Evolutionary conservation across 92 coral and sea anemone species (phyloP).

Genomic region (Umimayanthus chanpuru): DNA sequence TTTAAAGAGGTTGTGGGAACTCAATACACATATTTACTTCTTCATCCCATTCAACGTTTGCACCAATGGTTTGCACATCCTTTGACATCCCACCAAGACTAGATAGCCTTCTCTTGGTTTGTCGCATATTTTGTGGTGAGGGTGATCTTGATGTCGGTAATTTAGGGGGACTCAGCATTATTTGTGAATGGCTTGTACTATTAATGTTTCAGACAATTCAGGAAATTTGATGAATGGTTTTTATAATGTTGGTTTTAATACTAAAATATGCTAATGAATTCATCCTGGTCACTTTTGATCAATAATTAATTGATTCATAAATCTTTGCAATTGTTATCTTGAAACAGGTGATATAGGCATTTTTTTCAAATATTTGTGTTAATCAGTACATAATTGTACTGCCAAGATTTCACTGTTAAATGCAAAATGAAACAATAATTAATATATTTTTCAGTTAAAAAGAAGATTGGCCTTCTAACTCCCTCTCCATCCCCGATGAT

Average conservation of each 20-base stretch:
- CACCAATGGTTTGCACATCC: slow-evolving; percentile 8
- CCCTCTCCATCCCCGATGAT: too few relatives aligned
- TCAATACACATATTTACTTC: slow-evolving; percentile 10
- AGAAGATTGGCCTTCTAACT: too few relatives aligned
- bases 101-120: slow-evolving; percentile 14
- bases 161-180: slow-evolving; percentile 24
- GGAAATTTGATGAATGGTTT: background rate
- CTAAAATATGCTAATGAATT: slow-evolving; percentile 15
- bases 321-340: background rate
- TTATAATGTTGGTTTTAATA: background rate
- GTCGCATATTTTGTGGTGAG: slow-evolving; percentile 13
- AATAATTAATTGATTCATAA: slow-evolving; percentile 32
- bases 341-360: slow-evolving; percentile 16
- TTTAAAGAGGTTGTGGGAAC: background rate
- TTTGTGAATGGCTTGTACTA: background rate
- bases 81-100: slow-evolving; percentile 37
- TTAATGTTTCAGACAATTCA: background rate
- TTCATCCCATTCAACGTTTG: slow-evolving; percentile 21
- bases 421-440: too few relatives aligned
- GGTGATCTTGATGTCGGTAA: slow-evolving; percentile 13
- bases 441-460: background rate
- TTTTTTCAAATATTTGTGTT: background rate
- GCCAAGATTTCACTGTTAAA: background rate
- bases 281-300: slow-evolving; percentile 15
- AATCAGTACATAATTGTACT: background rate